Evolutionary conservation across 2,113 vertebrate species (phyloP), one percentile per base, ranked within the genome.

Genomic region (Orcinus orca): DNA sequence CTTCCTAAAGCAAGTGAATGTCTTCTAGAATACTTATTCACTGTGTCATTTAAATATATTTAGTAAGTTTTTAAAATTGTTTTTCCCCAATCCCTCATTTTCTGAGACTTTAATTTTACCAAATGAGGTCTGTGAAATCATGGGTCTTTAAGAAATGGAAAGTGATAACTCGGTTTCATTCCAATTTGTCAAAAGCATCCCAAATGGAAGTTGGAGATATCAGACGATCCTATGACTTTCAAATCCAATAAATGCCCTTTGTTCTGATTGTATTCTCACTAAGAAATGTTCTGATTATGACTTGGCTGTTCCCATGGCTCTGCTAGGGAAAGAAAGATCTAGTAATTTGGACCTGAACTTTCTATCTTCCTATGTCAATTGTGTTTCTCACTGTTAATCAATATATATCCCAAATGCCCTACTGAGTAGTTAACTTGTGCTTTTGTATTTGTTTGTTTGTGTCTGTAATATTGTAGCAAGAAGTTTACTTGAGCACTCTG

Each of bases 71-170:
- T 96, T 80, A 25, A 36, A 96, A 68, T 87, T 77, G 20, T 38
- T 97, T 74, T 96, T 80, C 14, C 41, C 41, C 55, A 95, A 14
- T 7, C 29, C 15, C 29, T 94, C 86, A 65, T 94, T 94, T 97
- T 88, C 85, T 95, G 47, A 95, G 85, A 86, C 18, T 68, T 89
- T 88, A 68, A 90, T 38, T 55, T 65, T 44, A 93, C 38, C 47
- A 44, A 44, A 8, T 31, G 81, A 63, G 3, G 14, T 71, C 97
- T 94, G 87, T 44, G 25, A 95, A 93, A 95, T 55, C 14, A 55
- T 25, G 41, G 13, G 53, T 79, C 77, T 96, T 90, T 85, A 44
- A 85, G 62, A 77, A 96, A 88, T 33, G 26, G n/a, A 81, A 94
- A 81, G 38, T 6, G 71, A 53, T 65, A 81, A 87, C 20, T 80